phyloP scores from a whole-genome alignment of 2,797 vertebrate genomes.

The Urophycis tenuis region DNA sequence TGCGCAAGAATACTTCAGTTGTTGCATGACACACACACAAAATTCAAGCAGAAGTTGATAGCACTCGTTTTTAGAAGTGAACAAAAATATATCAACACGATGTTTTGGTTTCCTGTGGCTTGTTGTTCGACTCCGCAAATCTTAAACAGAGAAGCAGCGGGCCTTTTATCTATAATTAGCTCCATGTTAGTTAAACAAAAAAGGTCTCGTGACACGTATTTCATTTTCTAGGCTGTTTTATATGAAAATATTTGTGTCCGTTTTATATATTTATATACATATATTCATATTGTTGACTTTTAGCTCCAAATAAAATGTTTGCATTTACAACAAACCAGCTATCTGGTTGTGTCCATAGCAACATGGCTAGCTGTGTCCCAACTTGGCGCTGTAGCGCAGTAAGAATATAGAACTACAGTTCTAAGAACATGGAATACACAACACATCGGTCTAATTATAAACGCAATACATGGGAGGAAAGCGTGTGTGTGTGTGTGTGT shows the following conservation, averaged over 20 bases:
- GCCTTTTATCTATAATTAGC: slow-evolving; percentile 3
- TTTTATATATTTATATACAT: too few relatives aligned
- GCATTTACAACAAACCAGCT: not conserved
- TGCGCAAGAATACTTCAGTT: not conserved
- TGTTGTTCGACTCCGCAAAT: not conserved
- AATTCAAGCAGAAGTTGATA: not conserved
- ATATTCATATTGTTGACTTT: not conserved
- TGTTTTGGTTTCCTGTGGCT: slow-evolving; percentile 1
- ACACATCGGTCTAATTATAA: not conserved
- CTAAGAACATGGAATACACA: not conserved
- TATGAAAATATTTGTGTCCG: too few relatives aligned
- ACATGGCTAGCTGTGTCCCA: not conserved
- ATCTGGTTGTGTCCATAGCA: slow-evolving; percentile 3
- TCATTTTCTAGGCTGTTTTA: not conserved
- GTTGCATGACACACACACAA: not conserved
- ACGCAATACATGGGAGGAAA: not conserved
- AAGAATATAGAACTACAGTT: not conserved
- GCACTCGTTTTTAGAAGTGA: not conserved
- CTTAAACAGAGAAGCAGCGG: not conserved
- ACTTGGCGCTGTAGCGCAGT: not conserved
- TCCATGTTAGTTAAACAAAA: not conserved
- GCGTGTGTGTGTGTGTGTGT: not conserved
- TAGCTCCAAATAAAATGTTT: not conserved
- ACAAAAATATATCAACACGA: not conserved
- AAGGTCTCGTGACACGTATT: not conserved